Base-by-base conservation (phyloP, 2,888 invertebrate species). In the Dryocosmus kuriphilus region DNA sequence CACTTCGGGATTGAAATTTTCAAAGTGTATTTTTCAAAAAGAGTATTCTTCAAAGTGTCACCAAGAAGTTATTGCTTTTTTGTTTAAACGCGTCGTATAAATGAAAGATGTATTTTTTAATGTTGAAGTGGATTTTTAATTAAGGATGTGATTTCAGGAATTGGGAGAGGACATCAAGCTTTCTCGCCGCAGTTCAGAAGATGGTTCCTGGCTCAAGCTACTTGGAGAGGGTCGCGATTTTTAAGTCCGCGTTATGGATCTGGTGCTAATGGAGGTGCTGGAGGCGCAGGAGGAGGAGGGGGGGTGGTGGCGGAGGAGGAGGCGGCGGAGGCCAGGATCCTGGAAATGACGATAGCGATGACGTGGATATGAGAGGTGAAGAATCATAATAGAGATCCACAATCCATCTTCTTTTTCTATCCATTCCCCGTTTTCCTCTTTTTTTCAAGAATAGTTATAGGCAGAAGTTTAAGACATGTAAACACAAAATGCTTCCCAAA, bases 331-430 rank as follows among this genome's bases (percentile, higher is more conserved):
- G 85, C 19, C 85, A 84, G 41, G 88, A 88, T 81, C 86, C 87
- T 57, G 85, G 85, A 27, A 90, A 89, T 76, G 90, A 90, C 38
- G 89, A 90, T 57, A 89, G 87, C 46, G 90, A 90, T 74, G 89
- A 90, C 61, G 80, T 86, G 22, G 87, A 89, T 75, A 82, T 88
- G 51, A 84, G 88, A 84, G 88, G 89, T 89, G 79, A 71, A 9
- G 11, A 51, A n/a, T 11, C 46, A 46, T 11, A 65, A 35, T 65
- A 5, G 1, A 16, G 41, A 2, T 2, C 2, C 11, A 35, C 32
- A 11, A 11, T 35, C 35, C 11, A 3, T 41, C 16, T 41, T 16
- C 41, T 16, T 5, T 6, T 41, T 41, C n/a, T 41, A 16, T 5
- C 41, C 1, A 11, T 16, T 16, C 16, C 6, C 41, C 41, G 35